These are phyloP conservation scores for Leptopilina syphax DNA, from an alignment of 2,888 invertebrate genomes.

Conservation along the genomic window DNA sequence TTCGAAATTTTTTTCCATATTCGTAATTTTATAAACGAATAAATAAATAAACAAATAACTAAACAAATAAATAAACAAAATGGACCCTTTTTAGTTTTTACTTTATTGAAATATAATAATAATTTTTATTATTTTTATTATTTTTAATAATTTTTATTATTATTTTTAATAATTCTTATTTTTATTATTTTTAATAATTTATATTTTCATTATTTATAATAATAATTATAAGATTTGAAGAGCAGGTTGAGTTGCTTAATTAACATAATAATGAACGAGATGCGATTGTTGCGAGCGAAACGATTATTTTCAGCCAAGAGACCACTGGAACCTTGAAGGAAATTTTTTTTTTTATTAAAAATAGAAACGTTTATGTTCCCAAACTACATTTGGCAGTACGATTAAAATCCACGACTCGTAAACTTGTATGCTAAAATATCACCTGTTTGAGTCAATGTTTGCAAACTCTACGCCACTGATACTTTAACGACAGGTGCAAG, in stretches of 20 bases:
- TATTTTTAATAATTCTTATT: too few relatives aligned
- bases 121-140: too few relatives aligned
- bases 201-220: too few relatives aligned
- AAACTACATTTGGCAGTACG: constrained; percentile 10
- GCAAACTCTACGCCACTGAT: constrained; percentile 25
- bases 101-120: too few relatives aligned
- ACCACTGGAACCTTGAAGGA: constrained; percentile 19
- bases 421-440: constrained; percentile 14
- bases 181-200: too few relatives aligned
- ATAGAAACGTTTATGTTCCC: constrained; percentile 33
- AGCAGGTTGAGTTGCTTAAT: background rate
- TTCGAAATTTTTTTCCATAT: too few relatives aligned
- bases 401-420: background rate
- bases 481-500: constrained; percentile 9
- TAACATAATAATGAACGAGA: background rate
- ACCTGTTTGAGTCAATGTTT: constrained; percentile 38
- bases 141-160: too few relatives aligned
- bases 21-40: too few relatives aligned
- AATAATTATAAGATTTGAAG: too few relatives aligned
- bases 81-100: too few relatives aligned
- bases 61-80: too few relatives aligned
- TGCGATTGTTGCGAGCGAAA: background rate
- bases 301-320: constrained; percentile 24
- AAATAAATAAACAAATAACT: too few relatives aligned
- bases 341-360: constrained; percentile 24